Conservation (phyloP, 2,888 invertebrate species). For the Pristionchus maxplancki region DNA sequence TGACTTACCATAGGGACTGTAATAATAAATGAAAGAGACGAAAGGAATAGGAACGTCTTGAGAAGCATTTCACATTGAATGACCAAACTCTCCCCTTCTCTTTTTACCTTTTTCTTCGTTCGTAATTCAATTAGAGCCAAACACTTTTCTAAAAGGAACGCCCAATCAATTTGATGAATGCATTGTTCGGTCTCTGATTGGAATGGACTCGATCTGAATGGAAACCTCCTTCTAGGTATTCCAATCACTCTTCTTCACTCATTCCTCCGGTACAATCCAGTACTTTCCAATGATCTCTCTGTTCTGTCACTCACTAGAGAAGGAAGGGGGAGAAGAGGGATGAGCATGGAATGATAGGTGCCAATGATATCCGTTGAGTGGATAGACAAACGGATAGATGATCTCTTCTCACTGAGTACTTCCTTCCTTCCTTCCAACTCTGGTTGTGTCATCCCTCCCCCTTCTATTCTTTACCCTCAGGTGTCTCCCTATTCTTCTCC, state of each 20-base stretch:
- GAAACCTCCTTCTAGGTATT: too few relatives aligned
- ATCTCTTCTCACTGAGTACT: not conserved
- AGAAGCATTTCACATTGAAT: not conserved
- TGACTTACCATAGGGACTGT: not conserved
- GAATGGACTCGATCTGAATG: constrained; percentile 1
- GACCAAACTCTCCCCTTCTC: not conserved
- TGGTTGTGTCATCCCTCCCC: constrained; percentile 37
- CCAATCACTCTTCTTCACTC: too few relatives aligned
- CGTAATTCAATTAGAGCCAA: constrained; percentile 24
- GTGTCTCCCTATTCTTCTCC: constrained; percentile 14
- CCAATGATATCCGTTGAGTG: not conserved
- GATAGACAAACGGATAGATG: constrained; percentile 4
- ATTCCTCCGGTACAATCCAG: too few relatives aligned
- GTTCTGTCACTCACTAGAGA: not conserved
- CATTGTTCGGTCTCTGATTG: not conserved
- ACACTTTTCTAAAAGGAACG: constrained; percentile 35
- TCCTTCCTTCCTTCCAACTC: constrained; percentile 5
- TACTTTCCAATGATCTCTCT: not conserved
- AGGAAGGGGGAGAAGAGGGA: not conserved
- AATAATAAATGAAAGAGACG: not conserved
- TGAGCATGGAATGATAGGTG: constrained; percentile 11
- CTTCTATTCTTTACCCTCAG: constrained; percentile 1
- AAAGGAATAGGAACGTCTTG: constrained; percentile 3
- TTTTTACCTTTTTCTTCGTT: constrained; percentile 5
- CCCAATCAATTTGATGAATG: constrained; percentile 13